Conservation (phyloP, 2,113 vertebrate genomes). For the Lycocorax pyrrhopterus region DNA sequence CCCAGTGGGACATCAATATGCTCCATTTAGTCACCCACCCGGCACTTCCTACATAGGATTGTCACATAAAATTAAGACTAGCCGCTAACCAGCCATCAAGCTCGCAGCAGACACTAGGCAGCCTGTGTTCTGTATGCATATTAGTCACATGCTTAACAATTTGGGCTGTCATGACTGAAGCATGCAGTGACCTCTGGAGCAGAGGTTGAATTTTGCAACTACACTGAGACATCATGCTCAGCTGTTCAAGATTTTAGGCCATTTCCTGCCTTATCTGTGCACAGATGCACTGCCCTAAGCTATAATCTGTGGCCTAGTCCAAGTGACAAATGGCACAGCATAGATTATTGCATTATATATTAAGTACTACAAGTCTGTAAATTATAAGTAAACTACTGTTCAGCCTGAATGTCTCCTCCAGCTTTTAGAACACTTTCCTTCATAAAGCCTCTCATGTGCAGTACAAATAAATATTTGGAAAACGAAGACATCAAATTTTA, state of each 20-base stretch:
- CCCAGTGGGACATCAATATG: conserved; percentile 92
- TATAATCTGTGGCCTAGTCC: conserved; percentile 93
- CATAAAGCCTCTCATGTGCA: conserved; percentile 35
- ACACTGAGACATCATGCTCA: conserved; percentile 85
- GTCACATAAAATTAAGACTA: conserved; percentile 84
- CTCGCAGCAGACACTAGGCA: conserved; percentile 75
- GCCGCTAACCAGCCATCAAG: conserved; percentile 82
- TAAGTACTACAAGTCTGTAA: conserved; percentile 96
- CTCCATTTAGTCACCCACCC: conserved; percentile 89
- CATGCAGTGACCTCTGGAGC: conserved; percentile 84
- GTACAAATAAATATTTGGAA: conserved; percentile 75
- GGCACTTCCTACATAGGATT: conserved; percentile 75
- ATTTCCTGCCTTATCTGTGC: conserved; percentile 88
- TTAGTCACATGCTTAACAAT: conserved; percentile 83
- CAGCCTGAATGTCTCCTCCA: conserved; percentile 70
- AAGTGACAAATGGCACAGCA: conserved; percentile 93
- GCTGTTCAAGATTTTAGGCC: conserved; percentile 93
- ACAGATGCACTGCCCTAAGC: conserved; percentile 99
- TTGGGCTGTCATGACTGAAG: conserved; percentile 80
- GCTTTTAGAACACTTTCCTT: conserved; percentile 70
- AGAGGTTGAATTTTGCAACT: conserved; percentile 79
- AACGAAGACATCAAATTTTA: conserved; percentile 63
- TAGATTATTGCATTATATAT: conserved; percentile 99
- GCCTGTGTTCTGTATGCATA: conserved; percentile 79
- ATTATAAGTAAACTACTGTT: conserved; percentile 90